A percentile compares a stretch with the other conserved stretches of the same genome.
Evolutionary conservation across 2,888 invertebrate genomes (phyloP).

Genomic region (Latheticus oryzae): DNA sequence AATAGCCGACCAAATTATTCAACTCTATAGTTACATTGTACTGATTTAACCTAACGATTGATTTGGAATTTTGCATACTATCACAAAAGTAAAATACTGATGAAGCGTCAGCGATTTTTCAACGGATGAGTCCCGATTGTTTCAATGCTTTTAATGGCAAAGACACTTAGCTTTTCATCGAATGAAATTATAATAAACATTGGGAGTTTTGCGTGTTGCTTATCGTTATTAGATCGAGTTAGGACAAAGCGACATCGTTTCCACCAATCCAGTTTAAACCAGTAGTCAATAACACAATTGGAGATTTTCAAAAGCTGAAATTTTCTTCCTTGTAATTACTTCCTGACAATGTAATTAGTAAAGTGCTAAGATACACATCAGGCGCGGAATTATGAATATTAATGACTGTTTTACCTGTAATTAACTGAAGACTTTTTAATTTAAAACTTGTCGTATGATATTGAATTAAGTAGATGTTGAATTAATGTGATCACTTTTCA

Average conservation of each 20-base stretch:
- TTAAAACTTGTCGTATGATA: conserved; percentile 24
- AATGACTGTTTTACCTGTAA: conserved; percentile 57
- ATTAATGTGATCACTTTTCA: conserved; percentile 14
- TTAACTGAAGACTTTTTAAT: conserved; percentile 54
- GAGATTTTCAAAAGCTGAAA: too few species aligned
- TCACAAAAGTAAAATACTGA: conserved; percentile 47
- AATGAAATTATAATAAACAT: too few species aligned
- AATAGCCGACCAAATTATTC: conserved; percentile 63
- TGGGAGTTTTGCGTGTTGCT: too few species aligned
- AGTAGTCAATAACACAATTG: too few species aligned
- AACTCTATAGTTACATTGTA: conserved; percentile 56
- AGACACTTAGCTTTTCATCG: too few species aligned
- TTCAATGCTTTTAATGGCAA: too few species aligned
- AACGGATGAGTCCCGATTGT: too few species aligned
- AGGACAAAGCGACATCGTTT: too few species aligned
- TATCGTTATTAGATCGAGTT: too few species aligned
- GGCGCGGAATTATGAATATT: conserved; percentile 58
- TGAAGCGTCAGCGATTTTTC: conserved; percentile 34
- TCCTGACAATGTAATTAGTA: conserved; percentile 36
- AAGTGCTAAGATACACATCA: conserved; percentile 58
- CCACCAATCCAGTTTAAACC: too few species aligned
- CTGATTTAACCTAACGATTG: conserved; percentile 52
- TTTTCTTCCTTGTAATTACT: conserved; percentile 32
- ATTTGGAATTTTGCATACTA: conserved; percentile 51
- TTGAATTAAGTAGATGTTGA: conserved; percentile 14